These are phyloP conservation scores for Lasioglossum villosulum DNA, from an alignment of 2,888 invertebrate species.

Conservation along the genomic window DNA sequence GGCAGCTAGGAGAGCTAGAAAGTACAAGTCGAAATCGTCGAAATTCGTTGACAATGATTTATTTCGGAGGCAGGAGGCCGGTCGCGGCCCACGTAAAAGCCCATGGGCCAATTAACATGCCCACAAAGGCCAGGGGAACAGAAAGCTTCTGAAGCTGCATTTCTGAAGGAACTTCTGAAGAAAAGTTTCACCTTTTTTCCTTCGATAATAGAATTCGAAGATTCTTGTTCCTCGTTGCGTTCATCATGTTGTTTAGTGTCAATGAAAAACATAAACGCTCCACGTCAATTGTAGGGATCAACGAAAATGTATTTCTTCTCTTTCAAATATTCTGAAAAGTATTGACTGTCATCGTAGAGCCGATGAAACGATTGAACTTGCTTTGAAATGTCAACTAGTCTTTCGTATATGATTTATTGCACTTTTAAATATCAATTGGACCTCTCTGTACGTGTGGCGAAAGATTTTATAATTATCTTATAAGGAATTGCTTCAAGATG, in stretches of 20 bases:
- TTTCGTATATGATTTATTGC: neutral
- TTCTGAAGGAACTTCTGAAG: slow-evolving; percentile 47
- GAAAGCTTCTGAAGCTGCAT: slow-evolving; percentile 44
- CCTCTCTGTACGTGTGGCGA: neutral
- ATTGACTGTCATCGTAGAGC: neutral
- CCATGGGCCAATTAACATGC: slow-evolving; percentile 55
- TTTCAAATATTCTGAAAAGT: neutral
- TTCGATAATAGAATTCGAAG: neutral
- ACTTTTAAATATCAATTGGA: too few species aligned
- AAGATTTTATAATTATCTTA: neutral
- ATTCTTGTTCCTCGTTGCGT: neutral
- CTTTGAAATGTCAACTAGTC: neutral
- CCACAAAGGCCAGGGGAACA: slow-evolving; percentile 48
- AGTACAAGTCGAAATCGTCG: slow-evolving; percentile 9
- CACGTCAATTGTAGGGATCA: neutral
- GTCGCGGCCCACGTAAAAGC: slow-evolving; percentile 12
- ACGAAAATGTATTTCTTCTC: neutral
- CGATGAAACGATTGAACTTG: neutral
- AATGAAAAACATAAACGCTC: neutral
- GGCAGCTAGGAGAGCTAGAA: slow-evolving; percentile 40
- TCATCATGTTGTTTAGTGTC: neutral
- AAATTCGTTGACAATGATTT: slow-evolving; percentile 39
- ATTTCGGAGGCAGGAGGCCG: neutral
- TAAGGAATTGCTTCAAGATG: neutral
- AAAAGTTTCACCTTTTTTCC: slow-evolving; percentile 1